Evolutionary conservation across 2,113 vertebrate genomes (phyloP).

Genomic region (Mungos mungo): DNA sequence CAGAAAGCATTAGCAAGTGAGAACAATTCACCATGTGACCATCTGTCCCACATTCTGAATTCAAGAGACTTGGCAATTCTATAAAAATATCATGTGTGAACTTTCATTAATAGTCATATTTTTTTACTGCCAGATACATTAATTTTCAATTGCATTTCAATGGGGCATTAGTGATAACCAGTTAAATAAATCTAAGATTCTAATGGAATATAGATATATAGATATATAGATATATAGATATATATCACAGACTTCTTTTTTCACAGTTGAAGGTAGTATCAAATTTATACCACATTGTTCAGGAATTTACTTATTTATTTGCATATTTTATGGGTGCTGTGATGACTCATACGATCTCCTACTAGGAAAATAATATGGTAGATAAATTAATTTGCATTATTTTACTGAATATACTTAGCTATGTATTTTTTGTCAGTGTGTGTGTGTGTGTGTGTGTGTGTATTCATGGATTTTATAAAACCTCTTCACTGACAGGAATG

Average conservation of each 20-base stretch:
- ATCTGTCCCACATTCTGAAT: conserved; percentile 57
- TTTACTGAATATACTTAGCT: conserved; percentile 43
- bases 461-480: conserved; percentile 53
- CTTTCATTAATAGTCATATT: conserved; percentile 55
- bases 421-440: conserved; percentile 20
- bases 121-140: conserved; percentile 65
- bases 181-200: conserved; percentile 69
- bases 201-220: conserved; percentile 43
- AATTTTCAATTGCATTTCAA: conserved; percentile 69
- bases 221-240: background rate
- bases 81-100: conserved; percentile 62
- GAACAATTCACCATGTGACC: conserved; percentile 57
- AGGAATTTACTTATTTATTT: conserved; percentile 62
- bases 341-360: conserved; percentile 67
- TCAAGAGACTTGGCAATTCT: conserved; percentile 56
- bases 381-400: conserved; percentile 51
- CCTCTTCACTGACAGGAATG: background rate
- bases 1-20: conserved; percentile 50
- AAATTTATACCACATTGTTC: conserved; percentile 65
- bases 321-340: conserved; percentile 48
- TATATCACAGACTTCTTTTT: conserved; percentile 37
- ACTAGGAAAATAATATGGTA: conserved; percentile 58
- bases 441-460: background rate
- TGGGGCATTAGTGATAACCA: conserved; percentile 53
- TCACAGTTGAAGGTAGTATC: conserved; percentile 71